Evolutionary conservation across 2,797 vertebrate species (phyloP).

Genomic region (Caiman crocodilus): DNA sequence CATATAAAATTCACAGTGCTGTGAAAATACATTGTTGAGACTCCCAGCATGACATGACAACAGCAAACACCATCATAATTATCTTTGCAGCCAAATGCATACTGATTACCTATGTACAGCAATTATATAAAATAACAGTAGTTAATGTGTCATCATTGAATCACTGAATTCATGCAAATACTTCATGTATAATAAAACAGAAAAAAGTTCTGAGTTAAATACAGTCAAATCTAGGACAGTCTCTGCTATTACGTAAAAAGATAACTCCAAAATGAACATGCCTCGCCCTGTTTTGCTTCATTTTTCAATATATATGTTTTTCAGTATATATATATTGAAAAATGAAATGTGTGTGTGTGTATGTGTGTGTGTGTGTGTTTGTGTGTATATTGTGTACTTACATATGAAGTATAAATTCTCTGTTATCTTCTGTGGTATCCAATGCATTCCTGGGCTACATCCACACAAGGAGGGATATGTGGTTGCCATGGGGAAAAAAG

Average conservation of each 20-base stretch:
- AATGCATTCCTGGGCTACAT: neutral
- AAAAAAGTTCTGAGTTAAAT: constrained; percentile 11
- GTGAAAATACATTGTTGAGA: neutral
- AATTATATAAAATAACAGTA: constrained; percentile 70
- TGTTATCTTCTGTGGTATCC: neutral
- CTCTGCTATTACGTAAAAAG: neutral
- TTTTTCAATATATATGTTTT: neutral
- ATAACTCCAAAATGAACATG: neutral
- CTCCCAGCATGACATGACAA: constrained; percentile 41
- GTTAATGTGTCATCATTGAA: constrained; percentile 36
- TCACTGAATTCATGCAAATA: constrained; percentile 47
- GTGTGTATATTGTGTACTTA: neutral
- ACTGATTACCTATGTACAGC: constrained; percentile 67
- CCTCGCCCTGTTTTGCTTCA: neutral
- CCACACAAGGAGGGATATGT: too few relatives aligned
- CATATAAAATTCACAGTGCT: neutral
- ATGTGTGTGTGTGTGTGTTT: too few relatives aligned
- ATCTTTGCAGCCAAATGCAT: constrained; percentile 62
- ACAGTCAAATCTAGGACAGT: constrained; percentile 21
- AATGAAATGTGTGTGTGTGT: too few relatives aligned
- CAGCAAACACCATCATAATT: constrained; percentile 47
- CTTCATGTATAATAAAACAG: constrained; percentile 42
- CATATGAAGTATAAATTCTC: neutral
- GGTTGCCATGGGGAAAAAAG: too few relatives aligned
- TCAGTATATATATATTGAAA: too few relatives aligned